phyloP scores from a whole-genome alignment of 2,113 vertebrate genomes.

The Irena cyanogastra region DNA sequence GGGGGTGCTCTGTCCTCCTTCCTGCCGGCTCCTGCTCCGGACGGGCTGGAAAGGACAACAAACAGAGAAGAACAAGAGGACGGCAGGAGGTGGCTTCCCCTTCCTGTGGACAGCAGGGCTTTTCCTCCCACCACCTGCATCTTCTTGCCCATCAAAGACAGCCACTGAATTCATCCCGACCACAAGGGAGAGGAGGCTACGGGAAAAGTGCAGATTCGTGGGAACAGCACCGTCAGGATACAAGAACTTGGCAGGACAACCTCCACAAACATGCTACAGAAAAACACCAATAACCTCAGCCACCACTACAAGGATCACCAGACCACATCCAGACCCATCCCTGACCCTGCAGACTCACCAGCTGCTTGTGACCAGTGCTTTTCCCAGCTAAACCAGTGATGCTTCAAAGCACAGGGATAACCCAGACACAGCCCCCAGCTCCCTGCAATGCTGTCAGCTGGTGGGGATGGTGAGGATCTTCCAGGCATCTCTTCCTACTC shows the following conservation, averaged over 20 bases:
- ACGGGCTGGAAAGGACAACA: background rate
- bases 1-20: background rate
- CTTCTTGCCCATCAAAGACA: background rate
- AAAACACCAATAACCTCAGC: background rate
- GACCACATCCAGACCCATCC: background rate
- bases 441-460: rapidly evolving
- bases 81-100: background rate
- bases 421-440: rapidly evolving
- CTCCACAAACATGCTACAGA: background rate
- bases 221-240: background rate
- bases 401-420: background rate
- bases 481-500: background rate
- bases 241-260: background rate
- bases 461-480: background rate
- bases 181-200: background rate
- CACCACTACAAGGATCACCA: background rate
- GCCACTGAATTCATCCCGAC: background rate
- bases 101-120: background rate
- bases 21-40: rapidly evolving
- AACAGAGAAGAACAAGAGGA: background rate
- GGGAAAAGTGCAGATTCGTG: background rate
- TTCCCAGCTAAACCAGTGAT: background rate
- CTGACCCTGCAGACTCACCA: background rate
- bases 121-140: background rate
- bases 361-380: background rate